A percentile compares a stretch with the other conserved stretches of the same genome.
phyloP scores from a whole-genome alignment of 2,797 vertebrate species.

The Rousettus madagascariensis region DNA sequence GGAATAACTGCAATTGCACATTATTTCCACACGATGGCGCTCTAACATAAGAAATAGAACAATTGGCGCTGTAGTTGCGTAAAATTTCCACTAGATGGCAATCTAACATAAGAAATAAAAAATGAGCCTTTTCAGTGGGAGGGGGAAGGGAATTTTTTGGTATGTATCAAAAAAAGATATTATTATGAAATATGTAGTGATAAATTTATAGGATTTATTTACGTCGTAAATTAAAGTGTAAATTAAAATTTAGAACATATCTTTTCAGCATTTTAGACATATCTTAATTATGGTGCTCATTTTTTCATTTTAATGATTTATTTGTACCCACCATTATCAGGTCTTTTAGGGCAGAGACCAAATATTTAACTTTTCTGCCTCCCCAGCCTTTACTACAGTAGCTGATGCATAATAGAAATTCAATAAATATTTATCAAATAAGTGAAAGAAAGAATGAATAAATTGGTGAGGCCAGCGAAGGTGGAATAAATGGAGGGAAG shows the following conservation, averaged over 20 bases:
- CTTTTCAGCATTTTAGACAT: neutral
- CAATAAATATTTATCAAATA: conserved; percentile 15
- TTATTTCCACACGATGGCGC: neutral
- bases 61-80: neutral
- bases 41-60: neutral
- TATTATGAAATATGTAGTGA: neutral
- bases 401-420: neutral
- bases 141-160: neutral
- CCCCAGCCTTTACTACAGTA: neutral
- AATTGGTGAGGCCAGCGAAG: neutral
- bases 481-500: neutral
- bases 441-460: conserved; percentile 15
- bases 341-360: neutral
- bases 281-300: neutral
- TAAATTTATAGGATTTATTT: neutral
- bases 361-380: neutral
- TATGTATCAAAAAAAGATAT: neutral
- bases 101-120: neutral
- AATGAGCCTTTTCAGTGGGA: neutral
- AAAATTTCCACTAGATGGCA: neutral
- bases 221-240: neutral
- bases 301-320: conserved; percentile 29
- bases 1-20: rapidly evolving
- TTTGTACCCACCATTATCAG: neutral
- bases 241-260: neutral